Base-by-base conservation (phyloP, 2,888 invertebrate genomes). In the Idaea biselata region DNA sequence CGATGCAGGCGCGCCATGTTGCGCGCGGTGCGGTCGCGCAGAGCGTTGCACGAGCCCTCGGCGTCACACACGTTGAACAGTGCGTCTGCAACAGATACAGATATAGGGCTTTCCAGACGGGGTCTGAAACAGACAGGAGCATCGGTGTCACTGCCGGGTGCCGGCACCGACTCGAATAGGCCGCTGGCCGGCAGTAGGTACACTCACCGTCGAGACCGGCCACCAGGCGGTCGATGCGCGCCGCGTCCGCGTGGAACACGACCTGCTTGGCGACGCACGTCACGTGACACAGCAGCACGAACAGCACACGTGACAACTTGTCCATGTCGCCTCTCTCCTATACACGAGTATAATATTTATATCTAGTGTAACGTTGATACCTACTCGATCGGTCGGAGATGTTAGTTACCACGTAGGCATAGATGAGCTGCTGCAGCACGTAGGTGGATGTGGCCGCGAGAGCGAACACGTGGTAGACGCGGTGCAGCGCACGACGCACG, bases 251-350 rank as follows among this genome's bases (percentile, higher is more conserved):
- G 65, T 81, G 75, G 66, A 89, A 86, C 54, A 82, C 82, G 31
- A 84, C 14, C 67, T 89, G 89, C 73, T 89, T 89, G 18, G 73
- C 81, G 68, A 87, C 70, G 25, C 88, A 86, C 4, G 89, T 88
- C 63, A 85, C 72, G 75, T 88, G 87, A 65, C 89, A 89, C 60
- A 89, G 75, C 72, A 88, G 71, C 67, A 89, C 74, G 71, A 88
- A 89, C 86, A 89, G 78, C 66, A 89, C 88, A 5, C 82, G 80
- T 1, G 88, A 80, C 60, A 89, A 68, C 71, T 81, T 81, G 31
- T 77, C 79, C 85, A 89, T 80, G 68, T 88, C 82, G 58, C 63
- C 63, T n/a, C 81, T 77, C 64, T 79, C 82, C 84, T 87, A 74
- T 33, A 59, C 44, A 58, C 16, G 6, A 16, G 18, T 33, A 33